Base-by-base conservation (phyloP, 2,888 invertebrate species). In the Zonitis immaculata region DNA sequence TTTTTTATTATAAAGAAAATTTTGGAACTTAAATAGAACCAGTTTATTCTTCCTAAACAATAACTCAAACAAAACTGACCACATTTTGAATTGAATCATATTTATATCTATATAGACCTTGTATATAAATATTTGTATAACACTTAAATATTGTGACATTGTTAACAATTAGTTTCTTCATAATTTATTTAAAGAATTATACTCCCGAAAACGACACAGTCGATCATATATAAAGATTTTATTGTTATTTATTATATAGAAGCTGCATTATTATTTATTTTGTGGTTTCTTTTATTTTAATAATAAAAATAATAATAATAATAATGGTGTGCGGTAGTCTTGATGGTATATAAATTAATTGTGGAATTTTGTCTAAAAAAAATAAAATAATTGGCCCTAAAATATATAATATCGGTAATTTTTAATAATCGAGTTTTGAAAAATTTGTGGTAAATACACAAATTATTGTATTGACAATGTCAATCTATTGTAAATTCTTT, bases 401-500 rank as follows among this genome's bases (percentile, higher is more conserved):
- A 35, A 7, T 1, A 35, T 16, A 35, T 52, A 54, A 56, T 39
- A 51, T 57, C 42, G 32, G 47, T 4, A 51, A 44, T 42, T 50
- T 51, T 30, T 54, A 47, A 47, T 32, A 47, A 48, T 51, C 52
- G 52, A 47, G 49, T 56, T 56, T 52, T 61, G 57, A 49, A 54
- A 61, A 59, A 72, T 70, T 71, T 72, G 70, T 69, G 67, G 69
- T 67, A 64, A 59, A 65, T 64, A 65, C 71, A 71, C 70, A 72
- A 70, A 68, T 69, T 62, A 59, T 64, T 68, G 74, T 75, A 75
- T 69, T 75, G 74, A 74, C 74, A 73, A 74, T 74, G 73, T 73
- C 74, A 73, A 70, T 71, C 61, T 66, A 63, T 69, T 73, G 71
- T 69, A 70, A 66, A 70, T 67, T 64, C 65, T 66, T 39, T 39